Evolutionary conservation across 2,113 vertebrate species (phyloP), one percentile per base, ranked within the genome.

Genomic region (Erpornis zantholeuca): DNA sequence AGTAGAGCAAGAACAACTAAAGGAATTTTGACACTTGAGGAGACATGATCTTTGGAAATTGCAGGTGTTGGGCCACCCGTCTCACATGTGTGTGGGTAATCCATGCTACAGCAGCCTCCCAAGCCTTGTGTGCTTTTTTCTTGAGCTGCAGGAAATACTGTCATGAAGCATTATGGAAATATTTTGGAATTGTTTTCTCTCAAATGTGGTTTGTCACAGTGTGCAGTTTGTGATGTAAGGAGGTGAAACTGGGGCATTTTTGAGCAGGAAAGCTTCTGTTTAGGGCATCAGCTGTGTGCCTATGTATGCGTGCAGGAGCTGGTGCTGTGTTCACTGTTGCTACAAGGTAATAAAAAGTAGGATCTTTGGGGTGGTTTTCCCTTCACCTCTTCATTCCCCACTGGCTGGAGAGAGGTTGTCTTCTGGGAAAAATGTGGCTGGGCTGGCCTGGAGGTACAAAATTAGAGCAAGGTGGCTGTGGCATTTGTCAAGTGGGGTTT

Each of bases 281-380:
- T 10, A 27, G 21, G 20, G 17, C 45, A 45, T 40, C 23, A 21
- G 17, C 45, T 12, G 0, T 35, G 3, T n/a, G 6, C 22, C 1
- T 14, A 10, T 4, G 0, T n/a, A 3, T 11, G 18, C 0, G 4
- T 4, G 5, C 7, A 0, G 7, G 11, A 49, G 10, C 23, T 66
- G 45, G 7, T 47, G 44, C 29, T 56, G 7, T 68, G 49, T 33
- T 59, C 25, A 7, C 21, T 36, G 60, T 42, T 82, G 44, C 59
- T 57, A 16, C 42, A 49, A 25, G 10, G 11, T 52, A 69, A 31
- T 71, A 63, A 71, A 76, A 38, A 25, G 28, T 53, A 22, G 28
- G 2, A 1, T 69, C 36, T 28, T 77, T 18, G n/a, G n/a, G 10
- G 4, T 68, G 53, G 21, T 82, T 75, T 82, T 60, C 11, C 9